Evolutionary conservation across 2,888 invertebrate genomes (phyloP).

Genomic region (Bruchidius siliquastri): DNA sequence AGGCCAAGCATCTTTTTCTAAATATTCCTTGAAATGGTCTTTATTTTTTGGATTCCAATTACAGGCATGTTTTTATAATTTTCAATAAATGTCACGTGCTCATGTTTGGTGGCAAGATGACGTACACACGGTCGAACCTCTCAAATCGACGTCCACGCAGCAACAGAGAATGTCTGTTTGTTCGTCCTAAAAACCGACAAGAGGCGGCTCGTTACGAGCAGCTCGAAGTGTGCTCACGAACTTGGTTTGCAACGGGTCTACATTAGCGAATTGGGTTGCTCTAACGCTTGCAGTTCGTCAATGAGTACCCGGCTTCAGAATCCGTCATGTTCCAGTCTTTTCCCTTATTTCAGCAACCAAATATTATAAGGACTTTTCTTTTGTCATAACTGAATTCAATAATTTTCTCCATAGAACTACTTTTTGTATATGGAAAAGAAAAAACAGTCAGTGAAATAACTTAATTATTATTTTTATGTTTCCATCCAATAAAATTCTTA

Average conservation of each 20-base stretch:
- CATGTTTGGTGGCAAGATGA: not conserved
- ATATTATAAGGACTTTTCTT: too few relatives aligned
- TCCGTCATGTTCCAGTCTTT: too few relatives aligned
- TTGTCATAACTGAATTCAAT: too few relatives aligned
- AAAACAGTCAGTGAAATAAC: too few relatives aligned
- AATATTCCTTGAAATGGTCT: too few relatives aligned
- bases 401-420: too few relatives aligned
- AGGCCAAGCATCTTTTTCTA: too few relatives aligned
- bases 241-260: not conserved
- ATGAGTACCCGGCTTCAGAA: not conserved
- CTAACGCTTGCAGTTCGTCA: not conserved
- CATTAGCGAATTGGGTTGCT: not conserved
- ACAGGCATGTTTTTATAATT: not conserved
- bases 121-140: conserved; percentile 1
- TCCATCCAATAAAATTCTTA: too few relatives aligned
- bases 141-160: not conserved
- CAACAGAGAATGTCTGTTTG: not conserved
- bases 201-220: conserved; percentile 6
- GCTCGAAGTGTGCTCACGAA: conserved; percentile 1
- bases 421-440: too few relatives aligned
- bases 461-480: too few relatives aligned
- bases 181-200: conserved; percentile 10
- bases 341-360: too few relatives aligned
- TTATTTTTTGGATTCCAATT: not conserved
- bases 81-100: conserved; percentile 1